phyloP scores from a whole-genome alignment of 2,797 vertebrate genomes.

The Meriones psammophilus region DNA sequence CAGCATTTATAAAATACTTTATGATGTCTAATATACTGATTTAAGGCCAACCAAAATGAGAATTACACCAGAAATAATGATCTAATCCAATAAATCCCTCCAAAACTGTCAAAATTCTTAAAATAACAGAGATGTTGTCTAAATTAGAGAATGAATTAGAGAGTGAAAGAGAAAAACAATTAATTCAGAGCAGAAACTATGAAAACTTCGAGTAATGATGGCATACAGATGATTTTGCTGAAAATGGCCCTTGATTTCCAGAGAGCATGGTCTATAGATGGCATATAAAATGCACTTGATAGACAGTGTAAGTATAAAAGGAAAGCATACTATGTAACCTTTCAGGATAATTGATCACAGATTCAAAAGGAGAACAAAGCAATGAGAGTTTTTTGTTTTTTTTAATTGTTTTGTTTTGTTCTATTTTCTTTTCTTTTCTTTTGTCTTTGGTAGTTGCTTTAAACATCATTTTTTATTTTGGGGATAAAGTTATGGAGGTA shows the following conservation, averaged over 20 bases:
- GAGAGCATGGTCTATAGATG: not conserved
- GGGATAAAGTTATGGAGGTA: not conserved
- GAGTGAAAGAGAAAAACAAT: not conserved
- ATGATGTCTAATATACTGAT: not conserved
- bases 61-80: not conserved
- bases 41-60: not conserved
- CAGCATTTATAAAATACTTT: not conserved
- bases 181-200: not conserved
- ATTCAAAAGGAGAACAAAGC: slow-evolving; percentile 31
- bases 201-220: not conserved
- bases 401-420: too few relatives aligned
- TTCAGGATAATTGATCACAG: not conserved
- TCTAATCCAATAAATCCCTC: not conserved
- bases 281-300: not conserved
- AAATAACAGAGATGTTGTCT: not conserved
- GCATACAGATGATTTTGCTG: not conserved
- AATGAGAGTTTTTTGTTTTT: not conserved
- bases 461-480: not conserved
- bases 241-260: not conserved
- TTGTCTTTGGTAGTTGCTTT: not conserved
- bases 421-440: too few relatives aligned
- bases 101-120: not conserved
- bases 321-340: not conserved
- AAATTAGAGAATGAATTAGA: not conserved
- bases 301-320: not conserved